Evolutionary conservation across 2,113 vertebrate species (phyloP), one percentile per base, ranked within the genome.

Genomic region (Emydura subglobosa): DNA sequence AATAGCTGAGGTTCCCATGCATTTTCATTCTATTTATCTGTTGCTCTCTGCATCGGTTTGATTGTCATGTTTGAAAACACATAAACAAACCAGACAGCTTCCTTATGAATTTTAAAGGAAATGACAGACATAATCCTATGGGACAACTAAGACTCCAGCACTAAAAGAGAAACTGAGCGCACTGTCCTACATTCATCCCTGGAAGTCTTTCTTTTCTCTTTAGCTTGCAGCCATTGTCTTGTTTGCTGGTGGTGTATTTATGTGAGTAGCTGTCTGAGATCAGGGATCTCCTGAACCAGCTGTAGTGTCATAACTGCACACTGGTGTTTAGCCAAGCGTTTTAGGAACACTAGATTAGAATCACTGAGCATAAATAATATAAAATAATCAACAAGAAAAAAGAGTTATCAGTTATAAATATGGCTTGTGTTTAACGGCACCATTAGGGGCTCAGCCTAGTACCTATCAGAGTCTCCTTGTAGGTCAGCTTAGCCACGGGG

Each of bases 371-470:
- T n/a, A 84, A 76, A 61, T 29, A 72, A 51, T 74, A 49, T 10
- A 7, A 17, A 13, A 8, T 53, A 2, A 65, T 7, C 86, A 24
- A n/a, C 34, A 31, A 1, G 39, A 54, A 11, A 21, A 6, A 68
- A 3, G 12, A 79, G 78, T 31, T 10, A 5, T 5, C 29, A 1
- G 10, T 6, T 3, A 27, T 4, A 5, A 10, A 2, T 0, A 22
- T 68, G 78, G 49, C 17, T 44, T 4, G 29, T 72, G 93, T 9
- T 68, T 16, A 1, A 0, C 1, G 39, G 39, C 54, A 22, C 9
- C 0, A 1, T 2, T 54, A 82, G 44, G 59, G 61, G 44, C 90
- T 80, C 8, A 2, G 49, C 8, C 8, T 21, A 68, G 39, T 34
- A 68, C 8, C 34, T 39, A 21, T 17, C 39, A 68, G 65, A 4